Conservation (phyloP, 2,797 vertebrate genomes). For the Xenentodon cancila region DNA sequence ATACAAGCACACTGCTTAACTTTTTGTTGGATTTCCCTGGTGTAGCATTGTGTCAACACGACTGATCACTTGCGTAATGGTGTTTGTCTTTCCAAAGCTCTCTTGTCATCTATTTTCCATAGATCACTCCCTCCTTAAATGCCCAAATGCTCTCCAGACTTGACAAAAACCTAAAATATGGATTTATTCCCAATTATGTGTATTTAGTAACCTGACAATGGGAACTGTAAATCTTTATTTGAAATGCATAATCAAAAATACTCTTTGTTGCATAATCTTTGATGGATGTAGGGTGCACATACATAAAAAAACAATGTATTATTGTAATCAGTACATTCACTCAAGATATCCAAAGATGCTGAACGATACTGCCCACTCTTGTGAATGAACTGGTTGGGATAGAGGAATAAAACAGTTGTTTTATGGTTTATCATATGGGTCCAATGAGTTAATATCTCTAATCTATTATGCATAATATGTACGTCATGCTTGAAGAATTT, state of each 20-base stretch:
- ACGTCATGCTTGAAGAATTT: too few relatives aligned
- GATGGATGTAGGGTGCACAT: not conserved
- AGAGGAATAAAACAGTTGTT: too few relatives aligned
- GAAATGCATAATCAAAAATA: not conserved
- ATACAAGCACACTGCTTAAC: conserved; percentile 1
- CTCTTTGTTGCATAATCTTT: not conserved
- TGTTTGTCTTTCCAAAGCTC: conserved; percentile 35
- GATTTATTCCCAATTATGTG: not conserved
- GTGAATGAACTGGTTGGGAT: too few relatives aligned
- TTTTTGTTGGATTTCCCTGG: conserved; percentile 26
- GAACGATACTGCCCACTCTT: too few relatives aligned
- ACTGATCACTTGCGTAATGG: conserved; percentile 17
- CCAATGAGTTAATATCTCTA: too few relatives aligned
- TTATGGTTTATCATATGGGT: too few relatives aligned
- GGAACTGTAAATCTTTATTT: not conserved
- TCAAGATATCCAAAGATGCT: conserved; percentile 29
- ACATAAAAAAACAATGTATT: conserved; percentile 17
- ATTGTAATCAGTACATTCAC: conserved; percentile 31
- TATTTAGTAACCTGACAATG: not conserved
- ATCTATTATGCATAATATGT: too few relatives aligned
- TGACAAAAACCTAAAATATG: conserved; percentile 12
- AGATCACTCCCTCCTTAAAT: conserved; percentile 38
- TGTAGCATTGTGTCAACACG: conserved; percentile 32
- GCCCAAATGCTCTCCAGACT: conserved; percentile 12
- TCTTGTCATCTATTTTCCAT: conserved; percentile 14